Percentiles rank a stretch among this genome's conserved stretches.
phyloP scores from a whole-genome alignment of 23 tunicate genomes.

The Ascidia mentula region DNA sequence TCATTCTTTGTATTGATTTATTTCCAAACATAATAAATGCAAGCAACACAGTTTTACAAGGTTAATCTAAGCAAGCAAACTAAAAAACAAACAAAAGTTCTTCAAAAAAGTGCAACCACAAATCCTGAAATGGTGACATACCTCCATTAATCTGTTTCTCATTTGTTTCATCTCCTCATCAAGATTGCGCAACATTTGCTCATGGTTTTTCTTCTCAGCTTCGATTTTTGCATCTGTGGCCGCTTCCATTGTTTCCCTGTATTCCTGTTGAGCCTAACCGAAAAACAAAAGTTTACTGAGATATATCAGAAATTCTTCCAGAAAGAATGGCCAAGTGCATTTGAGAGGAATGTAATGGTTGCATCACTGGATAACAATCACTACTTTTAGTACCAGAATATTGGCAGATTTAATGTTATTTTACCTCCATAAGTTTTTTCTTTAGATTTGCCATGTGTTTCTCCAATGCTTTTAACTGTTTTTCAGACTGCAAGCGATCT shows the following conservation, averaged over 20 bases:
- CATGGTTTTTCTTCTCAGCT: slow-evolving; percentile 72
- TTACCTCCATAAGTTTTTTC: slow-evolving; percentile 72
- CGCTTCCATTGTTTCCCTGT: slow-evolving; percentile 83
- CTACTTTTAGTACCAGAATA: too few relatives aligned
- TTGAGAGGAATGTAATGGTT: too few relatives aligned
- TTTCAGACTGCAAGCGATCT: slow-evolving; percentile 62
- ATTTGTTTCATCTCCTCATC: slow-evolving; percentile 61
- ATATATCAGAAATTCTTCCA: too few relatives aligned
- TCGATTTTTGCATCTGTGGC: slow-evolving; percentile 87
- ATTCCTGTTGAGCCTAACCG: slow-evolving; percentile 98
- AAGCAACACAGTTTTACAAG: too few relatives aligned
- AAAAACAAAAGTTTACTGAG: too few relatives aligned
- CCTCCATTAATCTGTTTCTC: slow-evolving; percentile 56
- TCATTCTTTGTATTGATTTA: too few relatives aligned
- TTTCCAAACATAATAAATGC: too few relatives aligned
- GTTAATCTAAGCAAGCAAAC: background rate
- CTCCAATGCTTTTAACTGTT: slow-evolving; percentile 68
- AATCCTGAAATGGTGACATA: background rate
- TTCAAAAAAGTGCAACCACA: background rate
- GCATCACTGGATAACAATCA: too few relatives aligned
- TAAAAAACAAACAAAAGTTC: background rate
- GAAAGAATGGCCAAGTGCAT: too few relatives aligned
- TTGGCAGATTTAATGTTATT: background rate
- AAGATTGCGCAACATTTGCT: slow-evolving; percentile 41
- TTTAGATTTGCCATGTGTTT: slow-evolving; percentile 72